These are phyloP conservation scores for Epinephelus awoara DNA, from an alignment of 2,797 vertebrate genomes.

Conservation along the genomic window DNA sequence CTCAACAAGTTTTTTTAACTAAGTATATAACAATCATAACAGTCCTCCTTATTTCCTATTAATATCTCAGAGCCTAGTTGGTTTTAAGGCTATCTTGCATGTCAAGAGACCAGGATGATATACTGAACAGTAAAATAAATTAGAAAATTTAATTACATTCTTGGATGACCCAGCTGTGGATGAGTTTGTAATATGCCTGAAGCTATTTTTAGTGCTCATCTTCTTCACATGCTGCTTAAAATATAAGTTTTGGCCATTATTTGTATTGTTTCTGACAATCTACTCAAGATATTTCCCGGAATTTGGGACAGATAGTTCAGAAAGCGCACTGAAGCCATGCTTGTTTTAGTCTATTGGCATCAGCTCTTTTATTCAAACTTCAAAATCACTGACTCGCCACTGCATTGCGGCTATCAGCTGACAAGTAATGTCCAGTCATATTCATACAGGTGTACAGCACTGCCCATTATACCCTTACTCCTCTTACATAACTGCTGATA, in stretches of 20 bases:
- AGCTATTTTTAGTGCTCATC: neutral
- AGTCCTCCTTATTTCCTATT: neutral
- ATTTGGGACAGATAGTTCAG: neutral
- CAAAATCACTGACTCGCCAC: no score
- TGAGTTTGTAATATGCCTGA: neutral
- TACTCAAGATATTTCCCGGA: neutral
- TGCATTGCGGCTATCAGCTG: neutral
- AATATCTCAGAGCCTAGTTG: neutral
- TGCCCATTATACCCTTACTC: neutral
- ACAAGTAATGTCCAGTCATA: neutral
- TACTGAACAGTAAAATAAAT: neutral
- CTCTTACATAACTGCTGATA: neutral
- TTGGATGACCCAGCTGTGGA: no score
- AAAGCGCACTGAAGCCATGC: no score
- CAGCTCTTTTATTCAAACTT: neutral
- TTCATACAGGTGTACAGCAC: neutral
- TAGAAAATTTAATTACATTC: no score
- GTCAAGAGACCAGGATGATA: neutral
- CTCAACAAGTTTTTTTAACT: neutral
- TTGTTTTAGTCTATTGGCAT: neutral
- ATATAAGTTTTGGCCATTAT: neutral
- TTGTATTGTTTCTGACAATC: neutral
- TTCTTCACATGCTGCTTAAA: neutral
- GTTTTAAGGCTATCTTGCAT: neutral
- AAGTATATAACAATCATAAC: neutral